Evolutionary conservation across 1,140 invertebrate genomes (phyloP), one percentile per base, ranked within the genome.

Genomic region (Orchesella cincta): DNA sequence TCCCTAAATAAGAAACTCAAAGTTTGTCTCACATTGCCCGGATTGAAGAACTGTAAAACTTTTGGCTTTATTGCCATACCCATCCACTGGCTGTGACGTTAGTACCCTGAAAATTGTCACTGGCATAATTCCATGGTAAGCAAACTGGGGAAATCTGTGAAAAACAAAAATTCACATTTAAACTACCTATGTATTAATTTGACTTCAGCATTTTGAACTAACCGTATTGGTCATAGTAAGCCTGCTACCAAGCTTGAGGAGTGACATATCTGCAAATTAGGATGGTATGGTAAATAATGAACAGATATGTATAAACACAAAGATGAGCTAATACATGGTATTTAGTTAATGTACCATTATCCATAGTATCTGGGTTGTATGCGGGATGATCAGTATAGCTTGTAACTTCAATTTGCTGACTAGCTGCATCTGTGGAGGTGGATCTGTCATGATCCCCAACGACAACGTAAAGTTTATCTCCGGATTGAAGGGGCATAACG

Each of bases 1-100:
- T 29, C 92, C 91, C 91, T 91, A 92, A 73, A 91, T n/a, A n/a
- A n/a, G 31, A 46, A 76, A 80, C 0, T 78, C 70, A 2, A 18
- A 29, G 16, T 71, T 71, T 3, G 1, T 35, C 70, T 79, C 23
- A 52, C 73, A 26, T 75, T 78, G 35, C 51, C 62, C 79, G 23
- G 74, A 78, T 28, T 81, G 57, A 70, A 76, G 73, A 70, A 73
- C 72, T 62, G 79, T 76, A 46, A n/a, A n/a, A n/a, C n/a, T n/a
- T n/a, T n/a, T n/a, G n/a, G n/a, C n/a, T n/a, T n/a, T n/a, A n/a
- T n/a, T n/a, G n/a, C 26, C 8, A 31, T 67, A 67, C 62, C 62
- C 62, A 67, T 2, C 62, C 62, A 67, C 62, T 67, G 26, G 62
- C 62, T 16, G 31, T 67, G 8, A 67, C 62, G 14, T 2, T 67